These are phyloP conservation scores for Ecdyonurus torrentis DNA, from an alignment of 2,888 invertebrate species.

Conservation along the genomic window DNA sequence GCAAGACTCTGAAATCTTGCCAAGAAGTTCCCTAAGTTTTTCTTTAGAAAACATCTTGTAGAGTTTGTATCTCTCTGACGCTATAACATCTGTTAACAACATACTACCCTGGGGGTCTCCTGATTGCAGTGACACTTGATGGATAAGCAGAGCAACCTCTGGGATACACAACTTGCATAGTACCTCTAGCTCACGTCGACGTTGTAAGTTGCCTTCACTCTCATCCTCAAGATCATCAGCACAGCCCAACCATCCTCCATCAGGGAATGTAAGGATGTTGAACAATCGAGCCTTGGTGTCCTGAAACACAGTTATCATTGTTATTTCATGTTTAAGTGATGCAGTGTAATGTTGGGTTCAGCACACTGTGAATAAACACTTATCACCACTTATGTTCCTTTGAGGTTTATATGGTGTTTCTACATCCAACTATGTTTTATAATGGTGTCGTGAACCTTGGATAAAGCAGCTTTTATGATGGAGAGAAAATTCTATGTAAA, in stretches of 20 bases:
- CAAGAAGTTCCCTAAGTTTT: conserved; percentile 56
- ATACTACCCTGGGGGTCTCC: background rate
- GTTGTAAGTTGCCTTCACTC: conserved; percentile 11
- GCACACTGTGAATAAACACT: background rate
- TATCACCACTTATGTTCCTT: no score
- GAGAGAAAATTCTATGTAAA: no score
- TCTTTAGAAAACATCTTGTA: conserved; percentile 60
- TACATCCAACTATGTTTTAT: no score
- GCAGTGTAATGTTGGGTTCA: conserved; percentile 2
- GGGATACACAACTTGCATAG: conserved; percentile 71
- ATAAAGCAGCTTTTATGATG: no score
- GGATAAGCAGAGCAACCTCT: conserved; percentile 43
- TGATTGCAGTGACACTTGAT: background rate
- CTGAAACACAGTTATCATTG: conserved; percentile 22
- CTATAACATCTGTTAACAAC: conserved; percentile 61
- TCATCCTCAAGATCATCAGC: conserved; percentile 29
- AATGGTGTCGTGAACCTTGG: no score
- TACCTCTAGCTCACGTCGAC: conserved; percentile 34
- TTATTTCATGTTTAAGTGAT: background rate
- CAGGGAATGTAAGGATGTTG: conserved; percentile 75
- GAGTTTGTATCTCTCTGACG: conserved; percentile 58
- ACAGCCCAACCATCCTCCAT: conserved; percentile 80
- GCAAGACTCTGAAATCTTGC: conserved; percentile 62
- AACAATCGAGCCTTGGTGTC: conserved; percentile 62
- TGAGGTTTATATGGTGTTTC: no score